phyloP scores from a whole-genome alignment of 2,888 invertebrate genomes.

The Plagiodera versicolora region DNA sequence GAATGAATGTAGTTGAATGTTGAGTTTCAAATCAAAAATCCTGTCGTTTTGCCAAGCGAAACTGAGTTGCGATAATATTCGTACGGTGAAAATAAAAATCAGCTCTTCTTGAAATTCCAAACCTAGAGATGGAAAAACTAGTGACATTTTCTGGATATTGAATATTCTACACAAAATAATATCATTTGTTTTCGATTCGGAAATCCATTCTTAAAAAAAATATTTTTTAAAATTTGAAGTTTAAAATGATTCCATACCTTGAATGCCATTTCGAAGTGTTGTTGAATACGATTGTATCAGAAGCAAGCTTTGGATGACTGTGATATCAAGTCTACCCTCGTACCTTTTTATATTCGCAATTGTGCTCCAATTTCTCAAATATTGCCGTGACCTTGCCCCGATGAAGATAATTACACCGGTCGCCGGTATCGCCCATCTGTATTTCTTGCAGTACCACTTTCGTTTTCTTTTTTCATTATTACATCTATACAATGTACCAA shows the following conservation, averaged over 20 bases:
- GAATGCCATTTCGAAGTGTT: constrained; percentile 13
- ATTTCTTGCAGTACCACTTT: background rate
- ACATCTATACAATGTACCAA: background rate
- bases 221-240: too few relatives aligned
- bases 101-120: too few relatives aligned
- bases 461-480: background rate
- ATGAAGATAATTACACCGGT: background rate
- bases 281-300: background rate
- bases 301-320: background rate
- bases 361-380: background rate
- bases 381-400: background rate
- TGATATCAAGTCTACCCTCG: background rate
- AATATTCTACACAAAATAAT: too few relatives aligned
- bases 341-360: constrained; percentile 16
- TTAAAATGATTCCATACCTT: constrained; percentile 9
- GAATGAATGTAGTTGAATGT: too few relatives aligned
- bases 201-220: too few relatives aligned
- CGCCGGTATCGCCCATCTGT: background rate
- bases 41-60: too few relatives aligned
- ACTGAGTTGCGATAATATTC: too few relatives aligned
- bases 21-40: too few relatives aligned
- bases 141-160: too few relatives aligned
- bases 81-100: too few relatives aligned
- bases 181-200: too few relatives aligned
- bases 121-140: too few relatives aligned